Conservation (phyloP, 1,140 invertebrate species). For the Tenebrio molitor region DNA sequence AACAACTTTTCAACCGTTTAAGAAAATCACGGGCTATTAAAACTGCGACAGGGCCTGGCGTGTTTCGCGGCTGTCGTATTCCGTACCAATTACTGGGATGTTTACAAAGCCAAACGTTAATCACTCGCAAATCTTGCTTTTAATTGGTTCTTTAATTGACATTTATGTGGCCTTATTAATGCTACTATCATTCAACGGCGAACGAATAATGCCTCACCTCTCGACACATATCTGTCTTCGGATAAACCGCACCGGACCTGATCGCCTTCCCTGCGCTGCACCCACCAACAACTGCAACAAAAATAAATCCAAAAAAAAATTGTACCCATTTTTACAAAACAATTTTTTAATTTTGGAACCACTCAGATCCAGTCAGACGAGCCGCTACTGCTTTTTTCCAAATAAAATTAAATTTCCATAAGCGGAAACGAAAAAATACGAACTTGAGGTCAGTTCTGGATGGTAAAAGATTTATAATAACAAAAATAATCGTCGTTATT, state of each 20-base stretch:
- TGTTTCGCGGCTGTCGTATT: constrained; percentile 59
- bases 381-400: too few relatives aligned
- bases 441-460: too few relatives aligned
- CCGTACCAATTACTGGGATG: constrained; percentile 61
- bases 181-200: constrained; percentile 44
- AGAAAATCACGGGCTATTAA: constrained; percentile 66
- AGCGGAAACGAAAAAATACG: too few relatives aligned
- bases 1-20: constrained; percentile 67
- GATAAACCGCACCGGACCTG: not conserved
- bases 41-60: constrained; percentile 63
- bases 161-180: constrained; percentile 62
- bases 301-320: too few relatives aligned
- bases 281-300: too few relatives aligned
- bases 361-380: too few relatives aligned
- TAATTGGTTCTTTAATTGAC: constrained; percentile 64
- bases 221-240: not conserved
- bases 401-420: too few relatives aligned
- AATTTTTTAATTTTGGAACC: too few relatives aligned
- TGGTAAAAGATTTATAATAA: too few relatives aligned
- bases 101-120: constrained; percentile 63
- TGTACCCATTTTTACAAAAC: too few relatives aligned
- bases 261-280: too few relatives aligned
- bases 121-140: constrained; percentile 61
- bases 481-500: too few relatives aligned
- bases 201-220: constrained; percentile 35